These are phyloP conservation scores for Vulpes ferrilata DNA, from an alignment of 2,113 vertebrate species.

Conservation along the genomic window DNA sequence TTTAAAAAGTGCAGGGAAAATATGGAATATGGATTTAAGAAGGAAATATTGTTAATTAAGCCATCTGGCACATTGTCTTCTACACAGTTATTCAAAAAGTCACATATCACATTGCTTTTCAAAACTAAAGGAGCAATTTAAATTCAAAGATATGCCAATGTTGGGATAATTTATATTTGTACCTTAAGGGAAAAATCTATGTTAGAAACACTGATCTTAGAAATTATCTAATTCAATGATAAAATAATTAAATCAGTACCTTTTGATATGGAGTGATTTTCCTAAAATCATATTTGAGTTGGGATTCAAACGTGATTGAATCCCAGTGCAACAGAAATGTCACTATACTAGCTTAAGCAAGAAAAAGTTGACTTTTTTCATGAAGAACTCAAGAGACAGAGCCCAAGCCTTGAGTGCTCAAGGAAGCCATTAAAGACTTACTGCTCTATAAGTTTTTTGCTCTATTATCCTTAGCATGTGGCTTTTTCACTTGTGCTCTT, in stretches of 20 bases:
- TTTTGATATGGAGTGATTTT: background rate
- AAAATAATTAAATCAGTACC: background rate
- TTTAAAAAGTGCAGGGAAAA: slow-evolving; percentile 29
- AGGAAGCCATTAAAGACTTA: no score
- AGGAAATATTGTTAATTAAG: slow-evolving; percentile 66
- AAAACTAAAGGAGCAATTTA: slow-evolving; percentile 53
- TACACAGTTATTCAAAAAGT: slow-evolving; percentile 54
- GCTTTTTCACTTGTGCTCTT: background rate
- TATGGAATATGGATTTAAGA: slow-evolving; percentile 51
- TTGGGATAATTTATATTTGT: slow-evolving; percentile 46
- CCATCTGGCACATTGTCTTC: slow-evolving; percentile 56
- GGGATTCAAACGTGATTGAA: background rate
- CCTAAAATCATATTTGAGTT: background rate
- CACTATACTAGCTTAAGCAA: background rate
- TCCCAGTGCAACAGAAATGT: background rate
- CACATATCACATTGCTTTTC: slow-evolving; percentile 27
- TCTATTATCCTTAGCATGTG: background rate
- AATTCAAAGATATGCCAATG: slow-evolving; percentile 5
- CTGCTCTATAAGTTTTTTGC: background rate
- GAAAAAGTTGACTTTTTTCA: background rate
- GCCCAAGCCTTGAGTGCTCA: background rate
- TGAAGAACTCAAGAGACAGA: background rate
- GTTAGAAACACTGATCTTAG: background rate
- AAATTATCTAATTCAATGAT: background rate
- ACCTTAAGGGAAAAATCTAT: slow-evolving; percentile 31